These are phyloP conservation scores for Microtus agrestis DNA, from an alignment of 2,797 vertebrate genomes.

Conservation along the genomic window DNA sequence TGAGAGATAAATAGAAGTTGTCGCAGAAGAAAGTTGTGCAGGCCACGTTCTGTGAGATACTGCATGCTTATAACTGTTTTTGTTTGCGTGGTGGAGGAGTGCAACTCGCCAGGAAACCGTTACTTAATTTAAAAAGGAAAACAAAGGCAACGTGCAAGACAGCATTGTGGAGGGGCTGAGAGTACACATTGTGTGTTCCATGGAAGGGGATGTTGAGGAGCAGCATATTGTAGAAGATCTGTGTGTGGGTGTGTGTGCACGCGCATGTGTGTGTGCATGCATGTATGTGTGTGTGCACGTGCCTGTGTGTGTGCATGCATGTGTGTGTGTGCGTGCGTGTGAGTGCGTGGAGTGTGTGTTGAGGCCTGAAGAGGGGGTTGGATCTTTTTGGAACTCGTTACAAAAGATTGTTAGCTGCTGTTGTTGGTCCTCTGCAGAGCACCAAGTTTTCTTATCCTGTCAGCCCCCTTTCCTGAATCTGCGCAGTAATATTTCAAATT, in stretches of 20 bases:
- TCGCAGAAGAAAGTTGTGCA: slow-evolving; percentile 36
- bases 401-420: not conserved
- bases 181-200: not conserved
- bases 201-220: not conserved
- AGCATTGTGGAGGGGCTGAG: not conserved
- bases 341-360: not conserved
- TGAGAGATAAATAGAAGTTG: slow-evolving; percentile 4
- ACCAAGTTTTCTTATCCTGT: not conserved
- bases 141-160: not conserved
- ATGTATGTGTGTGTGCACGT: not conserved
- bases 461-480: not conserved
- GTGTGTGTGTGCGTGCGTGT: not conserved
- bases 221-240: not conserved
- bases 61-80: not conserved
- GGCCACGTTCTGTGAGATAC: slow-evolving; percentile 5
- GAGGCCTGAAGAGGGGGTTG: not conserved
- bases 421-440: not conserved
- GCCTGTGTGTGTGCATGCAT: not conserved
- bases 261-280: not conserved
- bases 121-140: slow-evolving; percentile 9
- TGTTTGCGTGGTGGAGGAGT: slow-evolving; percentile 21
- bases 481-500: not conserved
- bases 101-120: not conserved
- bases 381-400: not conserved
- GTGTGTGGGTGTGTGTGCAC: not conserved